Conservation (phyloP, 2,113 vertebrate genomes). For the Anser cygnoides region DNA sequence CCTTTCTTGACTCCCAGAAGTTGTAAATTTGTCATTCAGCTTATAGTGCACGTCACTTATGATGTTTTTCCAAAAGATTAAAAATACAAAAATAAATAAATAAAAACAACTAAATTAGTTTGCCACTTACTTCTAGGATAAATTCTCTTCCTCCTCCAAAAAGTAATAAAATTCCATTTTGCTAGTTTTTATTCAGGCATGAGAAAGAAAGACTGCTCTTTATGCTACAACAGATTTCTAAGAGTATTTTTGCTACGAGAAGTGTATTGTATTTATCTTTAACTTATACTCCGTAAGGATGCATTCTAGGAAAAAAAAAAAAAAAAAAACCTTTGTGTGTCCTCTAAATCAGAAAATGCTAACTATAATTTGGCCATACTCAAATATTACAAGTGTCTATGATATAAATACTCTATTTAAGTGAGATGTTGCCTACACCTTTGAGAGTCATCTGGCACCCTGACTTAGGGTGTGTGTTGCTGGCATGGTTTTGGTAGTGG, state of each 20-base stretch:
- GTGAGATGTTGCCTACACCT: background rate
- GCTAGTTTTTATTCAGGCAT: background rate
- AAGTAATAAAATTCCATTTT: background rate
- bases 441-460: background rate
- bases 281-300: background rate
- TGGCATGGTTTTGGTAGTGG: background rate
- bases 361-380: accelerated
- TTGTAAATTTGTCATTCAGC: background rate
- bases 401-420: background rate
- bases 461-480: background rate
- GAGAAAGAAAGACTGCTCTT: background rate
- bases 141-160: background rate
- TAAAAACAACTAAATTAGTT: background rate
- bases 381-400: background rate
- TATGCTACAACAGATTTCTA: background rate
- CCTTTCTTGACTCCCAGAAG: background rate
- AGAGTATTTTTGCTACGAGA: background rate
- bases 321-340: background rate
- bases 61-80: background rate
- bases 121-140: background rate
- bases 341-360: background rate
- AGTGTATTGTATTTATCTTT: background rate
- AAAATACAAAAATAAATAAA: background rate
- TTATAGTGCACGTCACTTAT: background rate
- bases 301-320: background rate